Conservation (phyloP, 2,888 invertebrate species). For the Tachina grossa region DNA sequence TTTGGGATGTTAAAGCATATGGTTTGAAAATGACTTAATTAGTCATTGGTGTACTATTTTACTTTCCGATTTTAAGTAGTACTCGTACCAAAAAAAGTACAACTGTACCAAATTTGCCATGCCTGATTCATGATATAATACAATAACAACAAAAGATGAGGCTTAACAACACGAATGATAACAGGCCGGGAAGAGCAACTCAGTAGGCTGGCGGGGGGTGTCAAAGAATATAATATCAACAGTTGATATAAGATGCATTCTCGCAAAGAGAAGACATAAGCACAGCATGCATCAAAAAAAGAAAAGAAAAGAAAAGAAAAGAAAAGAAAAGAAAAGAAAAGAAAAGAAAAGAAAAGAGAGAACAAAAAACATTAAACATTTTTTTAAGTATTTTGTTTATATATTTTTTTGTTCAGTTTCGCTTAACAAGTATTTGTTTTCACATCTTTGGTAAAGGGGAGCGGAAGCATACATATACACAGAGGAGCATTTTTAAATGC, state of each 20-base stretch:
- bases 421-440: background rate
- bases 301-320: constrained; percentile 14
- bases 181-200: constrained; percentile 4
- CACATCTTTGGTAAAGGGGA: background rate
- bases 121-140: constrained; percentile 21
- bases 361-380: too few relatives aligned
- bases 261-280: background rate
- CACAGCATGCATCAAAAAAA: background rate
- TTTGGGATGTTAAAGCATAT: too few relatives aligned
- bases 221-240: constrained; percentile 15
- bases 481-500: constrained; percentile 56
- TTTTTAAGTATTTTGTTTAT: background rate
- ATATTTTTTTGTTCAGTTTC: background rate
- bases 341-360: too few relatives aligned
- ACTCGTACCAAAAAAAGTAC: too few relatives aligned
- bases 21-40: too few relatives aligned
- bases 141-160: constrained; percentile 31
- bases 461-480: constrained; percentile 30
- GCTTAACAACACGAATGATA: background rate
- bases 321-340: too few relatives aligned
- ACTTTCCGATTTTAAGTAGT: too few relatives aligned
- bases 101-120: too few relatives aligned
- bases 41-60: too few relatives aligned
- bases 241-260: background rate
- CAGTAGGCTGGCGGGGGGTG: background rate